Conservation (phyloP, 2,888 invertebrate genomes). For the Tortrix viridana region DNA sequence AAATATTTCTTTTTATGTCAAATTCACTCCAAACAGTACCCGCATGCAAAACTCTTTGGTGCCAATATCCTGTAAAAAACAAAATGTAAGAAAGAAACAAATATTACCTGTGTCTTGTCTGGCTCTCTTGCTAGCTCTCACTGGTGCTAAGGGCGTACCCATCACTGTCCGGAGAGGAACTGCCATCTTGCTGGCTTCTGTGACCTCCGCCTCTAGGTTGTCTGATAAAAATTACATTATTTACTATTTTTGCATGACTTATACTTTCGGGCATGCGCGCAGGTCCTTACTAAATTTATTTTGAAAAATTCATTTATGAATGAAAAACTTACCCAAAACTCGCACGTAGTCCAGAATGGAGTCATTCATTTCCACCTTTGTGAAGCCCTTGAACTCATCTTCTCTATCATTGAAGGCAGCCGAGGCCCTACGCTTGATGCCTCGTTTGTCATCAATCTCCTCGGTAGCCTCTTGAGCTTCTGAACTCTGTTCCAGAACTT, state of each 20-base stretch:
- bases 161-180: conserved; percentile 64
- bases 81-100: neutral
- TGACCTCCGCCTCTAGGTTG: conserved; percentile 71
- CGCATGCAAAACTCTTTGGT: too few species aligned
- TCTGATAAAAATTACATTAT: conserved; percentile 51
- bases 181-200: conserved; percentile 58
- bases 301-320: too few species aligned
- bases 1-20: too few species aligned
- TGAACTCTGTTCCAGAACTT: neutral
- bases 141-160: conserved; percentile 55
- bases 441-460: conserved; percentile 48
- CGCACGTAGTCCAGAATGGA: conserved; percentile 55
- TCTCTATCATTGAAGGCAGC: conserved; percentile 64
- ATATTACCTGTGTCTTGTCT: conserved; percentile 68
- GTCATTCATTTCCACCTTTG: conserved; percentile 51
- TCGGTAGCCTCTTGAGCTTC: conserved; percentile 22
- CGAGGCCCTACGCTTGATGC: conserved; percentile 71
- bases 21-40: too few species aligned
- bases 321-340: conserved; percentile 69
- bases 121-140: conserved; percentile 60
- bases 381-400: conserved; percentile 72
- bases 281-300: too few species aligned
- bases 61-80: too few species aligned
- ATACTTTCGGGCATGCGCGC: too few species aligned
- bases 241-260: neutral